Conservation (phyloP, 2,888 invertebrate species). For the Cremastobaeus sp. region DNA sequence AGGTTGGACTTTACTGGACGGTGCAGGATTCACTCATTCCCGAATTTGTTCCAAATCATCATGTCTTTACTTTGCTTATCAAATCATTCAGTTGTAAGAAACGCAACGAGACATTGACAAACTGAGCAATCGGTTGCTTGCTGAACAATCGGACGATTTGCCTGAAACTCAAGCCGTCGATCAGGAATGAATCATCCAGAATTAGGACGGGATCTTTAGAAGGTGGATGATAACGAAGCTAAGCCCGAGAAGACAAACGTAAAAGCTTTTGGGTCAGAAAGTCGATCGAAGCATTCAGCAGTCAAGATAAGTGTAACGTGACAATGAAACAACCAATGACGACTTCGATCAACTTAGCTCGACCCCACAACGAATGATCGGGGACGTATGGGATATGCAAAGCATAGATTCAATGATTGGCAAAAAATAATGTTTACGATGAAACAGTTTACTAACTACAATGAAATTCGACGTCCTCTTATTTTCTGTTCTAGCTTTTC, state of each 20-base stretch:
- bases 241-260: constrained; percentile 70
- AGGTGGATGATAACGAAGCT: constrained; percentile 56
- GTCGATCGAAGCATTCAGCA: constrained; percentile 66
- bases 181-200: constrained; percentile 26
- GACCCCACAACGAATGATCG: constrained; percentile 64
- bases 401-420: constrained; percentile 72
- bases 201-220: constrained; percentile 19
- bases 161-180: not conserved
- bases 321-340: constrained; percentile 8
- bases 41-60: too few species aligned
- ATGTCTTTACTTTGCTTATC: too few species aligned
- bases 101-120: too few species aligned
- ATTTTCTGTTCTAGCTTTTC: constrained; percentile 33
- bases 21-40: constrained; percentile 25
- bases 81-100: too few species aligned
- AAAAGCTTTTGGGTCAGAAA: constrained; percentile 67
- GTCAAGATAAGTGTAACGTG: constrained; percentile 7
- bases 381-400: constrained; percentile 66
- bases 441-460: constrained; percentile 51
- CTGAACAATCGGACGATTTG: not conserved
- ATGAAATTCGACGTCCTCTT: constrained; percentile 66
- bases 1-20: not conserved
- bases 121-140: too few species aligned
- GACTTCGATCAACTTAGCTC: constrained; percentile 67
- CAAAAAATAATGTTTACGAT: constrained; percentile 57